These are phyloP conservation scores for Cavia aperea DNA, from an alignment of 2,113 vertebrate genomes.

Conservation along the genomic window DNA sequence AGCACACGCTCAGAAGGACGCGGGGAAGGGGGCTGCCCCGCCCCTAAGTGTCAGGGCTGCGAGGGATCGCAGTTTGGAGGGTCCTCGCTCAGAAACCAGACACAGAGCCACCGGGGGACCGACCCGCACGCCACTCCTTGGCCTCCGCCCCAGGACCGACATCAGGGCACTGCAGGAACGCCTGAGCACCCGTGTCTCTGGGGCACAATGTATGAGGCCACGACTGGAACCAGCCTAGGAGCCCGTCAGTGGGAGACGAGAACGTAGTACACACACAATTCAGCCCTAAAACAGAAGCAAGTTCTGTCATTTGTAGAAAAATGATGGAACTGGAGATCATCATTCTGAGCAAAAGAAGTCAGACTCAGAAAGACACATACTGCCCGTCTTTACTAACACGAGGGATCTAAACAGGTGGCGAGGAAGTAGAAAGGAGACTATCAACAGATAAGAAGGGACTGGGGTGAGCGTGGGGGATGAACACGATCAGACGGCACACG, in stretches of 20 bases:
- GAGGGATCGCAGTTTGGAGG: neutral
- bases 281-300: neutral
- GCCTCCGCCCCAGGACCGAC: neutral
- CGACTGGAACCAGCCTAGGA: neutral
- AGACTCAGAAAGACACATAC: neutral
- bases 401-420: neutral
- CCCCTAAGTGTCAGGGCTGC: neutral
- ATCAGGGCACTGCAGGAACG: neutral
- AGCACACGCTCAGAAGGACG: neutral
- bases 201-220: fast-evolving
- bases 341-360: neutral
- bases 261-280: neutral
- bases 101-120: neutral
- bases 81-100: neutral
- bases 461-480: neutral
- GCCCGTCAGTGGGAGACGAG: neutral
- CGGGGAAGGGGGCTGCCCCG: neutral
- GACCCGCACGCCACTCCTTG: neutral
- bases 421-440: neutral
- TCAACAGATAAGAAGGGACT: neutral
- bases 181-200: neutral
- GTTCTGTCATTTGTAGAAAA: neutral
- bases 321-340: neutral
- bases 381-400: neutral
- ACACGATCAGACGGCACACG: neutral